These are phyloP conservation scores for Palaemon carinicauda DNA, from an alignment of 1,140 invertebrate species.

Conservation along the genomic window DNA sequence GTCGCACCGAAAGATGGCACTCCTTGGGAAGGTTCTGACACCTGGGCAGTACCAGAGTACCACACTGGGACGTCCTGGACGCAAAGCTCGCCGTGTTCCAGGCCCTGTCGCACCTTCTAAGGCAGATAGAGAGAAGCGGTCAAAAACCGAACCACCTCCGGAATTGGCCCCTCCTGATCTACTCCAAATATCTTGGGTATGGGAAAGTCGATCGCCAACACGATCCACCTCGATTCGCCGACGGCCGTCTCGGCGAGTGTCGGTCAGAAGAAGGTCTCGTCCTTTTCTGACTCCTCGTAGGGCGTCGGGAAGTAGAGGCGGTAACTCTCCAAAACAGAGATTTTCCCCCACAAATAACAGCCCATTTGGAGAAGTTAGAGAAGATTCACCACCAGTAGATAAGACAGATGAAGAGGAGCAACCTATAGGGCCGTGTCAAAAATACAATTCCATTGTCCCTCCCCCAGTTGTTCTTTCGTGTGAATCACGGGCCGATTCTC, in stretches of 20 bases:
- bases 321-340: background rate
- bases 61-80: background rate
- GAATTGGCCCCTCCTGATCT: background rate
- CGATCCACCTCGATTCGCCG: constrained; percentile 11
- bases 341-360: background rate
- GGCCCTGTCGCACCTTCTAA: background rate
- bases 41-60: constrained; percentile 2
- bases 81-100: background rate
- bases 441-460: too few species aligned
- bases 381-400: background rate
- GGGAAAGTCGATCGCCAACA: background rate
- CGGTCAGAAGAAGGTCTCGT: background rate
- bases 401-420: background rate
- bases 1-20: background rate
- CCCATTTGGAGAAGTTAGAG: background rate
- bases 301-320: background rate
- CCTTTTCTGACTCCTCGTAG: background rate
- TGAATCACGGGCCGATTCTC: too few species aligned
- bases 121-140: background rate
- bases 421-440: too few species aligned
- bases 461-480: too few species aligned
- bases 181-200: constrained; percentile 28
- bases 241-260: constrained; percentile 15
- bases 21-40: background rate
- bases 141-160: constrained; percentile 23